Percentiles rank a stretch among this genome's conserved stretches.
phyloP scores from a whole-genome alignment of 2,888 invertebrate genomes.

The Oscheius sp. region DNA sequence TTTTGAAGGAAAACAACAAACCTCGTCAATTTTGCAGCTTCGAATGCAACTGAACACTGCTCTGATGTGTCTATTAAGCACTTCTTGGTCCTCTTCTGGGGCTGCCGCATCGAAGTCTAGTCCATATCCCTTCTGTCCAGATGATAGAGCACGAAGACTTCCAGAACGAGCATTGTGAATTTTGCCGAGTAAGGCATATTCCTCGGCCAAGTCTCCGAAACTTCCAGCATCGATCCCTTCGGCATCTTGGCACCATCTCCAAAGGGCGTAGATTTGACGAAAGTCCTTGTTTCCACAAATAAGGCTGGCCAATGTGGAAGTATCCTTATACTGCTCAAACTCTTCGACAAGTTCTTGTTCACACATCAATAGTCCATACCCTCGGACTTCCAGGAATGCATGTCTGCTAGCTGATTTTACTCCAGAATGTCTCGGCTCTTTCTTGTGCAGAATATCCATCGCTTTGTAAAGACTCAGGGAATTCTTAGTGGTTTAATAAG shows the following conservation, averaged over 20 bases:
- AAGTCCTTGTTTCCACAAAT: slow-evolving; percentile 32
- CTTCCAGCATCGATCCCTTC: slow-evolving; percentile 16
- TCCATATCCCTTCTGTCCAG: slow-evolving; percentile 7
- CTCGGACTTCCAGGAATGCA: slow-evolving; percentile 29
- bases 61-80: slow-evolving; percentile 7
- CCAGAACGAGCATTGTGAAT: slow-evolving; percentile 24
- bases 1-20: not conserved
- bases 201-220: slow-evolving; percentile 25
- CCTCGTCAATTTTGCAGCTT: slow-evolving; percentile 36
- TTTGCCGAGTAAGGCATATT: slow-evolving; percentile 4
- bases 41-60: slow-evolving; percentile 27
- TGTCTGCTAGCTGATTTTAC: slow-evolving; percentile 21
- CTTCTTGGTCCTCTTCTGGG: slow-evolving; percentile 17
- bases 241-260: slow-evolving; percentile 36
- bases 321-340: slow-evolving; percentile 22
- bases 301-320: slow-evolving; percentile 21
- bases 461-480: slow-evolving; percentile 16
- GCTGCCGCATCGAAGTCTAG: slow-evolving; percentile 24
- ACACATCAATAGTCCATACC: slow-evolving; percentile 28
- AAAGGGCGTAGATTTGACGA: slow-evolving; percentile 26
- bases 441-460: slow-evolving; percentile 10
- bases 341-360: slow-evolving; percentile 25
- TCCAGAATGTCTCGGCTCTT: not conserved
- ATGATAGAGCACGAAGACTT: slow-evolving; percentile 1
- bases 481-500: not conserved